Percentiles rank a stretch among this genome's conserved stretches.
phyloP scores from a whole-genome alignment of 2,797 vertebrate genomes.

The Calcarius lapponicus region DNA sequence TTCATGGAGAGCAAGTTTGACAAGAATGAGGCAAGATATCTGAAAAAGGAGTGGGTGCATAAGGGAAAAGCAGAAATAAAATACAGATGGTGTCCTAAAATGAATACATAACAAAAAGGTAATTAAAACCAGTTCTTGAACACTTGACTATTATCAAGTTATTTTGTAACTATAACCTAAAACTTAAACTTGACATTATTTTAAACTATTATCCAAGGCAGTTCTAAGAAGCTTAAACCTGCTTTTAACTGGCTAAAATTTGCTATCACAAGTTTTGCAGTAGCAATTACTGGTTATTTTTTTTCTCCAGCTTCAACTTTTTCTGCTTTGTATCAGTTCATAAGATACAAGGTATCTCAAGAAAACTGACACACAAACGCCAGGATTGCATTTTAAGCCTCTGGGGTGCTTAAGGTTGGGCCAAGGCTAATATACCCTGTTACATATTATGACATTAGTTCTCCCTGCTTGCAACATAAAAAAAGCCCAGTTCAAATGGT shows the following conservation, averaged over 20 bases:
- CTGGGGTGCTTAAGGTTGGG: background rate
- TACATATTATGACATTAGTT: background rate
- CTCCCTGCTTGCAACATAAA: background rate
- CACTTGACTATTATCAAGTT: background rate
- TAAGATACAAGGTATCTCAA: background rate
- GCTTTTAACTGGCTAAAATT: background rate
- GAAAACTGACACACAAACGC: background rate
- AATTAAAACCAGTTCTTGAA: background rate
- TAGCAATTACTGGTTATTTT: background rate
- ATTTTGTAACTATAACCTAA: background rate
- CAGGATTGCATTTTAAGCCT: background rate
- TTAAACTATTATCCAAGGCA: background rate
- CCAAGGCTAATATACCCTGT: background rate
- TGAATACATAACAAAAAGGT: background rate
- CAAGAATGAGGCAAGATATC: background rate
- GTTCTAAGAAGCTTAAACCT: background rate
- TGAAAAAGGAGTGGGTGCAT: background rate
- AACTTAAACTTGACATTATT: background rate
- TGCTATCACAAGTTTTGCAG: background rate
- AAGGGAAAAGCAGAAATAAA: background rate
- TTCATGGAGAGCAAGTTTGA: background rate
- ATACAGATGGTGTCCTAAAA: background rate
- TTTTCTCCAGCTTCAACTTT: background rate
- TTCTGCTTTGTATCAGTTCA: background rate
- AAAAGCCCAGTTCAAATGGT: background rate